Conservation (phyloP, 2,888 invertebrate species). For the Melikaiella ostensackeni region DNA sequence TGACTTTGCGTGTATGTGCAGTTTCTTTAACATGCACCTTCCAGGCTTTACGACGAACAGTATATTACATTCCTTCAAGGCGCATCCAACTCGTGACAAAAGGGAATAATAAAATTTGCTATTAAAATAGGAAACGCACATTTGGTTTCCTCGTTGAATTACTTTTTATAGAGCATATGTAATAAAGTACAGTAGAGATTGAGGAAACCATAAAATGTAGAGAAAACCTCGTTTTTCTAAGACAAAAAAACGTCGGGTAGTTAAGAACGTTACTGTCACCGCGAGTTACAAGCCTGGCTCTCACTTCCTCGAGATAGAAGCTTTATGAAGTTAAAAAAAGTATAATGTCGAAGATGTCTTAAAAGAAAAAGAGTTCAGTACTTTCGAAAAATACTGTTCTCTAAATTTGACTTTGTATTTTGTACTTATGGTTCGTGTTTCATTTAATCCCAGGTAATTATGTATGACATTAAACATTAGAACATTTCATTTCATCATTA, state of each 20-base stretch:
- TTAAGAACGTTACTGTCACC: not conserved
- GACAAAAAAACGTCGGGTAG: not conserved
- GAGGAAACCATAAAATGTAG: conserved; percentile 8
- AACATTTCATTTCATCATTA: too few relatives aligned
- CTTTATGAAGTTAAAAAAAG: not conserved
- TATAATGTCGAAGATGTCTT: not conserved
- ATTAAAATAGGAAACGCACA: not conserved
- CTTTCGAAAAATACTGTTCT: not conserved
- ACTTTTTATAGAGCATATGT: not conserved
- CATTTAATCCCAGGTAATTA: too few relatives aligned
- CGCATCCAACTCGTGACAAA: not conserved
- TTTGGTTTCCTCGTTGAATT: conserved; percentile 14
- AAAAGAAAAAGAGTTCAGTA: not conserved
- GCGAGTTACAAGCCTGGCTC: not conserved
- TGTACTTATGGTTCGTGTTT: too few relatives aligned
- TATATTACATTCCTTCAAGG: not conserved
- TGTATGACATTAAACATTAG: too few relatives aligned
- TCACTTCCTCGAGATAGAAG: not conserved
- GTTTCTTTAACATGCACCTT: not conserved
- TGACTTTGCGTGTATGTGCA: not conserved
- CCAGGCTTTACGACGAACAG: not conserved
- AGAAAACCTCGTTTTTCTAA: not conserved
- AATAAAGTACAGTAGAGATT: conserved; percentile 4
- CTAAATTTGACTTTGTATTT: not conserved
- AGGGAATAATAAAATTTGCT: not conserved